These are phyloP conservation scores for Taenaris catops DNA, from an alignment of 2,888 invertebrate genomes.

Conservation along the genomic window DNA sequence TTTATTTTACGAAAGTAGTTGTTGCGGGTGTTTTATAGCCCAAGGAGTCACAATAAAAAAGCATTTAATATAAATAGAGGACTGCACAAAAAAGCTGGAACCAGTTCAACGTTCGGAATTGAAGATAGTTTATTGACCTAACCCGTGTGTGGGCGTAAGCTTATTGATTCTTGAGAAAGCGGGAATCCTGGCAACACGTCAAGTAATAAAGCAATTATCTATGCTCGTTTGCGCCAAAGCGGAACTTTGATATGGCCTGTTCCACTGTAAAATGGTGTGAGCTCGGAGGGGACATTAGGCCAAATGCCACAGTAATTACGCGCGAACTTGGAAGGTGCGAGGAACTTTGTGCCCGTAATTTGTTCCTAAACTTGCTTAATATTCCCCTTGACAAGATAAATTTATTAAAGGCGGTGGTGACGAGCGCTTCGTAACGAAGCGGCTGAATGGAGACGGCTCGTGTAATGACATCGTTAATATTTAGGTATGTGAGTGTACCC, in stretches of 20 bases:
- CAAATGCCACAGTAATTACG: conserved; percentile 58
- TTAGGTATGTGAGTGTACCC: conserved; percentile 24
- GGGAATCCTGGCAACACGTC: conserved; percentile 51
- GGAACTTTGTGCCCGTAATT: conserved; percentile 69
- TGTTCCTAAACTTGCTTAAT: conserved; percentile 71
- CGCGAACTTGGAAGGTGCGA: conserved; percentile 55
- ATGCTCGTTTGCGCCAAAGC: conserved; percentile 56
- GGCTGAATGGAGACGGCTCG: conserved; percentile 21
- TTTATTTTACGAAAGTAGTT: too few species aligned
- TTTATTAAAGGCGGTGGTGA: conserved; percentile 65
- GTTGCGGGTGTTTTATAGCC: too few species aligned
- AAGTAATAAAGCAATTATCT: conserved; percentile 68
- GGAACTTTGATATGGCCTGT: conserved; percentile 52
- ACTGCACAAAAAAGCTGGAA: too few species aligned
- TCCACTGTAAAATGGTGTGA: conserved; percentile 47
- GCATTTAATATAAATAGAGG: too few species aligned
- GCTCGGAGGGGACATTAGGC: conserved; percentile 42
- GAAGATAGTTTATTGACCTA: conserved; percentile 31
- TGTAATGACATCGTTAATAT: conserved; percentile 43
- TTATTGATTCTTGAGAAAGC: conserved; percentile 45
- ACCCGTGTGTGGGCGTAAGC: conserved; percentile 19
- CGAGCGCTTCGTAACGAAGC: conserved; percentile 30
- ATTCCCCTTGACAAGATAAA: conserved; percentile 71
- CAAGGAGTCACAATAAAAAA: too few species aligned
- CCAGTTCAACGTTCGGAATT: too few species aligned